Evolutionary conservation across 2,888 invertebrate genomes (phyloP).

Genomic region (Thecophora atra): DNA sequence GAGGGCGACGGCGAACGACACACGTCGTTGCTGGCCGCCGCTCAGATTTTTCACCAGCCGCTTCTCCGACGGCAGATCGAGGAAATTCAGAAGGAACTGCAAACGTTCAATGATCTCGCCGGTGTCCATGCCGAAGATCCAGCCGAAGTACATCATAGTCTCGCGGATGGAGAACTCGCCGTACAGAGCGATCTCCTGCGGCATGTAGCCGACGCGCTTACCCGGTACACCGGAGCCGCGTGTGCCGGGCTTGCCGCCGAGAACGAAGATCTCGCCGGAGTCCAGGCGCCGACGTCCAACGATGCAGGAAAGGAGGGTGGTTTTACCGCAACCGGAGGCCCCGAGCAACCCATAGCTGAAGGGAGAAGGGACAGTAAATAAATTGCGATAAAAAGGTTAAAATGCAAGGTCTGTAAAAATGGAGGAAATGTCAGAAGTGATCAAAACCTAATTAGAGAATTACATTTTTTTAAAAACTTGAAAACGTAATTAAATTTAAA

Average conservation of each 20-base stretch:
- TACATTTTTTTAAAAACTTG: too few relatives aligned
- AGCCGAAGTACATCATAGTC: constrained; percentile 96
- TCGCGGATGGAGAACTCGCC: constrained; percentile 94
- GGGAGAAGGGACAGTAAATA: constrained; percentile 32
- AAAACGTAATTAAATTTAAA: too few relatives aligned
- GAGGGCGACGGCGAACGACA: constrained; percentile 90
- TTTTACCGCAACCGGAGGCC: constrained; percentile 97
- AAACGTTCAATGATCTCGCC: constrained; percentile 82
- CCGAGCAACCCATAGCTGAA: constrained; percentile 91
- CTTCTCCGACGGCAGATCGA: constrained; percentile 88
- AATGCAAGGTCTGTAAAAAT: too few relatives aligned
- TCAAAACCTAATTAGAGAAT: too few relatives aligned
- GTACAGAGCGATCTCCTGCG: constrained; percentile 89
- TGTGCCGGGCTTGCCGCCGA: constrained; percentile 90
- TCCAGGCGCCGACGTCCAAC: constrained; percentile 88
- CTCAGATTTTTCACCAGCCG: constrained; percentile 83
- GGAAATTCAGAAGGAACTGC: constrained; percentile 86
- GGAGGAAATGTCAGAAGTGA: too few relatives aligned
- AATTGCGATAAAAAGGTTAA: not conserved
- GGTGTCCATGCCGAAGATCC: constrained; percentile 93
- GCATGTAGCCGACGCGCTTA: constrained; percentile 96
- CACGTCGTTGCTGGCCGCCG: constrained; percentile 90
- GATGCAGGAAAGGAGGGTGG: constrained; percentile 90
- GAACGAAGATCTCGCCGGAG: constrained; percentile 87
- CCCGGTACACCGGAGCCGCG: constrained; percentile 92